Evolutionary conservation across 2,113 vertebrate species (phyloP).

Genomic region (Corapipo altera): DNA sequence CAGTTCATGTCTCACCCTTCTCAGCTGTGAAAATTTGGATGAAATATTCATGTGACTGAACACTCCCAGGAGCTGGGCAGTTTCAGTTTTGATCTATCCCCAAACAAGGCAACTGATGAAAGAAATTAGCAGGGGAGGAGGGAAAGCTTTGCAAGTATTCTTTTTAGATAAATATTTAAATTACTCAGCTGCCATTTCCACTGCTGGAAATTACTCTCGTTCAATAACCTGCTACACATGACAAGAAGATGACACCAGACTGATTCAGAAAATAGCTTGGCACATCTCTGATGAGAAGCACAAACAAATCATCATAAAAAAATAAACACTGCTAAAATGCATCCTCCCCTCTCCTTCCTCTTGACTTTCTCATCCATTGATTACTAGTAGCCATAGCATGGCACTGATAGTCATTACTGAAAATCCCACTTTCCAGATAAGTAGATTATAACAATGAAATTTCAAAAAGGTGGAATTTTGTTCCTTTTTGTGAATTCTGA

Average conservation of each 20-base stretch:
- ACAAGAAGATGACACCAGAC: not conserved
- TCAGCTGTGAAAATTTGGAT: not conserved
- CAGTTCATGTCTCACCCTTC: not conserved
- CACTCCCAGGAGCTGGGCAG: not conserved
- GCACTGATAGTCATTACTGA: not conserved
- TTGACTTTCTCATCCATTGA: not conserved
- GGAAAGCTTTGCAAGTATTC: not conserved
- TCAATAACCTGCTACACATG: not conserved
- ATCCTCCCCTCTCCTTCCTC: not conserved
- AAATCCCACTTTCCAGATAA: not conserved
- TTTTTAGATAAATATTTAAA: slow-evolving; percentile 5
- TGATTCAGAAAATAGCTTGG: not conserved
- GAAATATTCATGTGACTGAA: not conserved
- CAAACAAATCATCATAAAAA: slow-evolving; percentile 26
- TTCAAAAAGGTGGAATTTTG: not conserved
- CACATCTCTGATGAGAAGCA: not conserved
- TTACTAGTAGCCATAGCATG: not conserved
- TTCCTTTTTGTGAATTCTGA: slow-evolving; percentile 15
- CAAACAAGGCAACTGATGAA: not conserved
- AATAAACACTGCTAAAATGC: not conserved
- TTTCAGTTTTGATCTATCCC: not conserved
- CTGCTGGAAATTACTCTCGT: slow-evolving; percentile 20
- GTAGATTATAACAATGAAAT: not conserved
- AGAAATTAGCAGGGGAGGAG: not conserved
- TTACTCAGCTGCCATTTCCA: not conserved